phyloP scores from a whole-genome alignment of 1,140 invertebrate genomes.

The Stratiolaelaps scimitus region DNA sequence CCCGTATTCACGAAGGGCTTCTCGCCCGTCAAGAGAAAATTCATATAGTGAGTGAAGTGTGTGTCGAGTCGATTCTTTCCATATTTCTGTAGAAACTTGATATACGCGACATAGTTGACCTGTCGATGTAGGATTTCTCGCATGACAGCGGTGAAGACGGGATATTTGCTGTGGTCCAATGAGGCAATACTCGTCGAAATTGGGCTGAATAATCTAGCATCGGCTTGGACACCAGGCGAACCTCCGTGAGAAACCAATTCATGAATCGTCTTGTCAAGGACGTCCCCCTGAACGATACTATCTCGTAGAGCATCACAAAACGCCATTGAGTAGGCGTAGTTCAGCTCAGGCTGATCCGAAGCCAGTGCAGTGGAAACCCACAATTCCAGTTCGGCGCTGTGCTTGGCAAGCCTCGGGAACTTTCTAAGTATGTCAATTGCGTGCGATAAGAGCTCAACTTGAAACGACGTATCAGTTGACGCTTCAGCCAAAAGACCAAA shows the following conservation, averaged over 20 bases:
- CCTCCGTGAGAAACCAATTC: not conserved
- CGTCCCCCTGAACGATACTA: not conserved
- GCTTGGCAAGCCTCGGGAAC: not conserved
- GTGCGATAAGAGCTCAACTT: constrained; percentile 6
- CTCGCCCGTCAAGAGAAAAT: constrained; percentile 21
- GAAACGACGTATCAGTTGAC: not conserved
- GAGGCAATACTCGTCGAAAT: not conserved
- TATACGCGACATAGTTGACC: not conserved
- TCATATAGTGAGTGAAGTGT: constrained; percentile 14
- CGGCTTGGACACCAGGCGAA: not conserved
- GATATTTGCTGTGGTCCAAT: not conserved
- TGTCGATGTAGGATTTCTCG: constrained; percentile 6
- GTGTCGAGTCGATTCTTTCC: constrained; percentile 8
- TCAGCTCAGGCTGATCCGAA: constrained; percentile 2
- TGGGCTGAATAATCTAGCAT: not conserved
- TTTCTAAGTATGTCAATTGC: constrained; percentile 4
- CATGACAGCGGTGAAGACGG: constrained; percentile 18
- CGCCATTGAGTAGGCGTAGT: constrained; percentile 17
- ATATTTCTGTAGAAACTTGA: constrained; percentile 11
- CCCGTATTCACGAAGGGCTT: constrained; percentile 13
- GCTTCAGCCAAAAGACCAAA: constrained; percentile 21
- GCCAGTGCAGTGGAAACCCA: constrained; percentile 12
- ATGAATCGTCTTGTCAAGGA: not conserved
- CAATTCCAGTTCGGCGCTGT: not conserved
- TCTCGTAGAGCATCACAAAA: constrained; percentile 20